Conservation (phyloP, 2,797 vertebrate genomes). For the Oryzias sinensis region DNA sequence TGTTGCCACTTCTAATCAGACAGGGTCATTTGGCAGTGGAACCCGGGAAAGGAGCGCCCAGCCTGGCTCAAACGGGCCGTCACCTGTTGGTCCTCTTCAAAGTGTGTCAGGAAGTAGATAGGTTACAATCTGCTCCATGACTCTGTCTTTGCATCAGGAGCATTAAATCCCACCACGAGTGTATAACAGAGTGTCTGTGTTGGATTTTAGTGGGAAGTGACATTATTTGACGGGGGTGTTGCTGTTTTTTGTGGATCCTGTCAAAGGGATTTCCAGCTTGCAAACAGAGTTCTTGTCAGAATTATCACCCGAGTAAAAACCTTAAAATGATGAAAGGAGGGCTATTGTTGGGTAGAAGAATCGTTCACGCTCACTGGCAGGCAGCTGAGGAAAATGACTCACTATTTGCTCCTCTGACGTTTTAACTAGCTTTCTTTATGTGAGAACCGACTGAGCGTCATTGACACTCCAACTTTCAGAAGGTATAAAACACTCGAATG, state of each 20-base stretch:
- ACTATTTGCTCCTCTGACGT: constrained; percentile 25
- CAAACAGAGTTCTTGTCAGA: constrained; percentile 33
- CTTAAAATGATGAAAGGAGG: constrained; percentile 35
- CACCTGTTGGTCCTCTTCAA: too few relatives aligned
- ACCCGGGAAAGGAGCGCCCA: too few relatives aligned
- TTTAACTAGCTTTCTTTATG: constrained; percentile 20
- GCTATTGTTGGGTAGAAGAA: constrained; percentile 45
- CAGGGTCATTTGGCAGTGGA: too few relatives aligned
- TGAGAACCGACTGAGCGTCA: constrained; percentile 32
- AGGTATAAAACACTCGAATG: constrained; percentile 39
- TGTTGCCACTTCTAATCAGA: too few relatives aligned
- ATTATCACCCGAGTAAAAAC: constrained; percentile 41
- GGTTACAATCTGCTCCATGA: too few relatives aligned
- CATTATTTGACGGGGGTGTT: constrained; percentile 9
- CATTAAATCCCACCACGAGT: constrained; percentile 3
- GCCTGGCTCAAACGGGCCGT: too few relatives aligned
- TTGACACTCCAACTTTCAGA: constrained; percentile 39
- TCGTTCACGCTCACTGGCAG: constrained; percentile 36
- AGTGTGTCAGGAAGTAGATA: too few relatives aligned
- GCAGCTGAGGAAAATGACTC: constrained; percentile 42
- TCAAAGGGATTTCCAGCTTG: constrained; percentile 41
- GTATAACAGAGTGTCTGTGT: not conserved
- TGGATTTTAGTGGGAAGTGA: constrained; percentile 13
- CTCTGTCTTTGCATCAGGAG: not conserved
- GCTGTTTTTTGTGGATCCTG: constrained; percentile 40